Evolutionary conservation across 2,888 invertebrate genomes (phyloP).

Genomic region (Eristalinus sepulchralis): DNA sequence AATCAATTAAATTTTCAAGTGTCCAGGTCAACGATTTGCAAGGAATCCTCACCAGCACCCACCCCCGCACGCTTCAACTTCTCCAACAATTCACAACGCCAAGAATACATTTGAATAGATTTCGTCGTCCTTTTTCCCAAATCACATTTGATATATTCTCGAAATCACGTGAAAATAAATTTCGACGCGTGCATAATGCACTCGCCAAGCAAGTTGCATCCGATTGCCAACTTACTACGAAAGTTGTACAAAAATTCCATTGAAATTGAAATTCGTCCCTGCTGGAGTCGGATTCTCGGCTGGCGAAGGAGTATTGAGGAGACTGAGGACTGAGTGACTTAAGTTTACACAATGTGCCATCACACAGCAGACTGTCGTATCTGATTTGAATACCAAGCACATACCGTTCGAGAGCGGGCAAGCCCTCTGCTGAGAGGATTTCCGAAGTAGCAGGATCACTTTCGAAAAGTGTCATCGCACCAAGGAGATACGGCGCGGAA

Average conservation of each 20-base stretch:
- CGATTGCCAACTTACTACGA: constrained; percentile 27
- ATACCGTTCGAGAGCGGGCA: not conserved
- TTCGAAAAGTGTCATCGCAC: constrained; percentile 33
- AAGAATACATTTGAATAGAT: constrained; percentile 33
- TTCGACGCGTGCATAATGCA: constrained; percentile 46
- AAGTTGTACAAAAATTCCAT: constrained; percentile 45
- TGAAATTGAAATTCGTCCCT: constrained; percentile 39
- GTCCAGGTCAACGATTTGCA: not conserved
- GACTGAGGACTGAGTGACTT: not conserved
- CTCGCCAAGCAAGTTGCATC: constrained; percentile 29
- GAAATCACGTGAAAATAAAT: not conserved
- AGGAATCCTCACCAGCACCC: not conserved
- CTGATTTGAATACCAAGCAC: constrained; percentile 60
- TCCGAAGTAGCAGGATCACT: constrained; percentile 53
- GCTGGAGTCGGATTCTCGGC: not conserved
- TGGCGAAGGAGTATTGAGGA: not conserved
- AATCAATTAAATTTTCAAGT: not conserved
- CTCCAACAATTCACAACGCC: not conserved
- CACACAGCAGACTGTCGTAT: constrained; percentile 35
- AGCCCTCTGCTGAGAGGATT: constrained; percentile 8
- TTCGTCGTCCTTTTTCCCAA: not conserved
- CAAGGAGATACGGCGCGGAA: not conserved
- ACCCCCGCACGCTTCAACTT: not conserved
- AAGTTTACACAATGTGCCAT: constrained; percentile 2
- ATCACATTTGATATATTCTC: not conserved